Percentiles rank a stretch among this genome's conserved stretches.
Evolutionary conservation across 2,888 invertebrate species (phyloP).

Genomic region (Schrankia costaestrigalis): DNA sequence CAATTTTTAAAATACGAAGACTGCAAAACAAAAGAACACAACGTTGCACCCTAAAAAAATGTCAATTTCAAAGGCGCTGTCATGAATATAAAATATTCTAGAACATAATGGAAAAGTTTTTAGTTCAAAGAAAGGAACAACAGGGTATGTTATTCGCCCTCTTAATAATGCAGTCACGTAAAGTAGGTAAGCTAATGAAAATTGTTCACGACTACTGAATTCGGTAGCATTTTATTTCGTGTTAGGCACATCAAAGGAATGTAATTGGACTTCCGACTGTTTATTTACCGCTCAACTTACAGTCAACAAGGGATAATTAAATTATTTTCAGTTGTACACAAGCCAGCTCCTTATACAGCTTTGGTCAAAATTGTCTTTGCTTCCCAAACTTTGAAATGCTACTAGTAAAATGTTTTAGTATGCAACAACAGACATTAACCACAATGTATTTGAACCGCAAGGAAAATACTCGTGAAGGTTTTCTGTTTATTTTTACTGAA

Average conservation of each 20-base stretch:
- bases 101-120: slow-evolving; percentile 54
- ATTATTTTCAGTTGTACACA: slow-evolving; percentile 7
- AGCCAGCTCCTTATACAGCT: too few relatives aligned
- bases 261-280: slow-evolving; percentile 36
- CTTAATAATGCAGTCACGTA: slow-evolving; percentile 72
- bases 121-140: slow-evolving; percentile 38
- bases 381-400: too few relatives aligned
- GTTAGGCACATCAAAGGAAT: slow-evolving; percentile 56
- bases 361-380: too few relatives aligned
- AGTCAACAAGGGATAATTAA: slow-evolving; percentile 13
- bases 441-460: too few relatives aligned
- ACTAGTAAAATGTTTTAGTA: too few relatives aligned
- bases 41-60: too few relatives aligned
- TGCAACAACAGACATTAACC: too few relatives aligned
- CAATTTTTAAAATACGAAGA: too few relatives aligned
- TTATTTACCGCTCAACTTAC: slow-evolving; percentile 18
- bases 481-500: too few relatives aligned
- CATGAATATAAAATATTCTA: slow-evolving; percentile 51
- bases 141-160: slow-evolving; percentile 37
- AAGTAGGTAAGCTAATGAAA: slow-evolving; percentile 66
- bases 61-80: slow-evolving; percentile 19
- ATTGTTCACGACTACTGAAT: slow-evolving; percentile 70
- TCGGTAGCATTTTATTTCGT: slow-evolving; percentile 57
- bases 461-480: too few relatives aligned
- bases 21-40: too few relatives aligned